Percentiles rank a stretch among this genome's conserved stretches.
phyloP scores from a whole-genome alignment of 2,113 vertebrate species.

The Entomyzon cyanotis region DNA sequence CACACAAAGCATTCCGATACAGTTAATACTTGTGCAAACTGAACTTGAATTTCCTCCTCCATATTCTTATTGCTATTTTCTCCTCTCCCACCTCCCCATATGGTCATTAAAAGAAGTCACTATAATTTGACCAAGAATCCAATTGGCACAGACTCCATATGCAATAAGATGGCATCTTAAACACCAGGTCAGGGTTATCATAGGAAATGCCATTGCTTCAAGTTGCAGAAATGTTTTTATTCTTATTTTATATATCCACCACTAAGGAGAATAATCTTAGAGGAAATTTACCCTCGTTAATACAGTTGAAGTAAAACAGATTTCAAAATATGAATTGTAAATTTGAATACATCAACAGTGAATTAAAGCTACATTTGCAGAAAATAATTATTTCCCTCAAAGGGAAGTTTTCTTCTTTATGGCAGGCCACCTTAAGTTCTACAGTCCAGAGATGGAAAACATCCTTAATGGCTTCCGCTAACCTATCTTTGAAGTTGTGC shows the following conservation, averaged over 20 bases:
- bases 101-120: background rate
- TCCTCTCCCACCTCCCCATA: background rate
- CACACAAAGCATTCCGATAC: background rate
- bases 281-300: background rate
- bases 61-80: background rate
- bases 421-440: conserved; percentile 26
- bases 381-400: background rate
- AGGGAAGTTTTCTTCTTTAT: background rate
- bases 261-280: background rate
- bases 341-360: background rate
- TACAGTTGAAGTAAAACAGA: background rate
- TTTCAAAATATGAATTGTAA: background rate
- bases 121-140: background rate
- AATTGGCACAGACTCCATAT: background rate
- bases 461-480: conserved; percentile 27
- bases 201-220: background rate
- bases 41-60: background rate
- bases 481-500: conserved; percentile 30
- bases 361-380: background rate
- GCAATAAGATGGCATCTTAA: background rate
- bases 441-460: conserved; percentile 14
- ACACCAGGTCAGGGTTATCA: background rate
- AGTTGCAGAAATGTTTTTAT: background rate
- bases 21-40: background rate
- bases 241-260: background rate